phyloP scores from a whole-genome alignment of 2,888 invertebrate species.

The Trichogramma evanescens region DNA sequence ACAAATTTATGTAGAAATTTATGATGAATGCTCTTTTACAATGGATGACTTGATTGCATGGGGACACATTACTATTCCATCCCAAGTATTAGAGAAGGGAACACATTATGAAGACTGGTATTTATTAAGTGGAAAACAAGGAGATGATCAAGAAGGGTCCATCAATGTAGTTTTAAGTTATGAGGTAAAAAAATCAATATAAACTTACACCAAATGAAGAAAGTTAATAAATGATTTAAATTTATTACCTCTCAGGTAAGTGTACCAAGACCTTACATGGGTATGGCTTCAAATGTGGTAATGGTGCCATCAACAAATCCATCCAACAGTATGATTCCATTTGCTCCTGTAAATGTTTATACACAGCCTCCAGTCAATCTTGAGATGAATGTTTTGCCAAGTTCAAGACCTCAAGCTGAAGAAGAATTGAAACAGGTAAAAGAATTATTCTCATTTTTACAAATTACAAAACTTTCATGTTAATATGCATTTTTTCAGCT shows the following conservation, averaged over 20 bases:
- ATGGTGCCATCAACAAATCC: slow-evolving; percentile 59
- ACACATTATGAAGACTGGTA: slow-evolving; percentile 95
- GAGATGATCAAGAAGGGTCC: slow-evolving; percentile 88
- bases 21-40: slow-evolving; percentile 94
- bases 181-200: slow-evolving; percentile 49
- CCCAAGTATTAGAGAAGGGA: slow-evolving; percentile 64
- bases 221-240: slow-evolving; percentile 7
- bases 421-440: slow-evolving; percentile 60
- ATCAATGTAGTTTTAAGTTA: slow-evolving; percentile 85
- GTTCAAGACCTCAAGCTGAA: slow-evolving; percentile 46
- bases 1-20: slow-evolving; percentile 85
- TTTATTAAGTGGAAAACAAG: slow-evolving; percentile 86
- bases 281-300: slow-evolving; percentile 56
- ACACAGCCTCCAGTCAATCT: slow-evolving; percentile 48
- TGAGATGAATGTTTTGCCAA: slow-evolving; percentile 39
- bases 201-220: background rate
- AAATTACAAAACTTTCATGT: slow-evolving; percentile 4
- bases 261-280: slow-evolving; percentile 26
- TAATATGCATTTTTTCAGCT: slow-evolving; percentile 55
- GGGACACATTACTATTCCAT: slow-evolving; percentile 83
- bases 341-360: slow-evolving; percentile 50
- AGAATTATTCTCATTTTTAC: background rate
- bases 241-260: slow-evolving; percentile 28
- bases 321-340: slow-evolving; percentile 39
- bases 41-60: slow-evolving; percentile 94